Evolutionary conservation across 1,140 invertebrate species (phyloP).

Genomic region (Thaumetopoea pityocampa): DNA sequence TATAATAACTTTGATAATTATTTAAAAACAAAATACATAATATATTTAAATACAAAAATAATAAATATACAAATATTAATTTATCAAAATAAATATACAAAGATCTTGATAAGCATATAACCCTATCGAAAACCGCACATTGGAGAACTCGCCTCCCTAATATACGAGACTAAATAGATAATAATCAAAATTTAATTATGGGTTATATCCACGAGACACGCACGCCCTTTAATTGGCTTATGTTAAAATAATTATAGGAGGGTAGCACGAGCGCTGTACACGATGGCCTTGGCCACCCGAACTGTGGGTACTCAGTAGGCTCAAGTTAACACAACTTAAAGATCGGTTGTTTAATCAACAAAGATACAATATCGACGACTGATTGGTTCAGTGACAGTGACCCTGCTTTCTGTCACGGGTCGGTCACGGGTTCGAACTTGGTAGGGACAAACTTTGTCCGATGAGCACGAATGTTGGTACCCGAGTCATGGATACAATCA

Average conservation of each 20-base stretch:
- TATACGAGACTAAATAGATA: constrained; percentile 21
- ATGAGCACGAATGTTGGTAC: too few species aligned
- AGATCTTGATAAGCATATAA: constrained; percentile 14
- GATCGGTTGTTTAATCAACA: neutral
- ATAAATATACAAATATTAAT: too few species aligned
- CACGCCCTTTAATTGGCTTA: constrained; percentile 36
- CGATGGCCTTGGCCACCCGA: neutral
- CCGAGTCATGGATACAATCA: too few species aligned
- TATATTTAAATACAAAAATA: too few species aligned
- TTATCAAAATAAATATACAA: constrained; percentile 3
- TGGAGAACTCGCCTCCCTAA: constrained; percentile 10
- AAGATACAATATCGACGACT: too few species aligned
- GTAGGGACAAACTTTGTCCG: too few species aligned
- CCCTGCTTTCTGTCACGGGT: too few species aligned
- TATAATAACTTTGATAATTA: too few species aligned
- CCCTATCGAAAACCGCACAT: constrained; percentile 17
- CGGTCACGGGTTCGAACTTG: too few species aligned
- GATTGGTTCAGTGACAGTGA: too few species aligned
- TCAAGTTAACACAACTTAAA: neutral
- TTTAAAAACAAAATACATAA: too few species aligned
- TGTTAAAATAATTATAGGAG: constrained; percentile 34
- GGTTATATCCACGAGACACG: constrained; percentile 20
- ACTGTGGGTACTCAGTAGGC: neutral
- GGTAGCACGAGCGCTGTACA: too few species aligned
- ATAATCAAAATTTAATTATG: constrained; percentile 36